phyloP scores from a whole-genome alignment of 2,888 invertebrate genomes.

The Oscheius sp. region DNA sequence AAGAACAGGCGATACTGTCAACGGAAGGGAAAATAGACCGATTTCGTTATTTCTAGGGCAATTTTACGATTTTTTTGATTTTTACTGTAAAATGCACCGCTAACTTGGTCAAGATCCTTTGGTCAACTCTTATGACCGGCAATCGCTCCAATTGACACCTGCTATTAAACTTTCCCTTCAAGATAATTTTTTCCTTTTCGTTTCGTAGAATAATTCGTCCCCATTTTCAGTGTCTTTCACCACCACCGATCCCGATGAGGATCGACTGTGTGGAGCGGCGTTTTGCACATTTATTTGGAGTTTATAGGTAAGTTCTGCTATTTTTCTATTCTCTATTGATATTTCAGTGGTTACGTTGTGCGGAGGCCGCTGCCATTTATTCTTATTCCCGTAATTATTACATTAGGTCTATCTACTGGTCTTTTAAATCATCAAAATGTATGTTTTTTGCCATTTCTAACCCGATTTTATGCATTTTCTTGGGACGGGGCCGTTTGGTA shows the following conservation, averaged over 20 bases:
- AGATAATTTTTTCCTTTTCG: too few species aligned
- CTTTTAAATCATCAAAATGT: constrained; percentile 55
- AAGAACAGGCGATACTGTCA: too few species aligned
- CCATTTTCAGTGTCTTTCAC: not conserved
- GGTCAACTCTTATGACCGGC: too few species aligned
- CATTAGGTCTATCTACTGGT: constrained; percentile 62
- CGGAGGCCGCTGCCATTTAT: constrained; percentile 66
- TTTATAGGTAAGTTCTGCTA: constrained; percentile 47
- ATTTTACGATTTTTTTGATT: too few species aligned
- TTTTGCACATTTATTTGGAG: constrained; percentile 65
- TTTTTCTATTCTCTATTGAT: not conserved
- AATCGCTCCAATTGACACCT: too few species aligned
- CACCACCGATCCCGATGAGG: constrained; percentile 54
- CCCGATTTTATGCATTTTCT: too few species aligned
- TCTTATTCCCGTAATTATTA: constrained; percentile 65
- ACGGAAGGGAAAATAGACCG: too few species aligned
- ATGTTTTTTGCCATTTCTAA: constrained; percentile 6
- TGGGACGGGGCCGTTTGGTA: too few species aligned
- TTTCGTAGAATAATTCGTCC: not conserved
- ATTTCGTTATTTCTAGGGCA: too few species aligned
- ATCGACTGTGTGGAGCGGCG: constrained; percentile 69
- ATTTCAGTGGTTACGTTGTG: constrained; percentile 58
- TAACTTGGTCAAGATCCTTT: too few species aligned
- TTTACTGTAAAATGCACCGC: too few species aligned
- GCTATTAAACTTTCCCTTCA: not conserved